Evolutionary conservation across 2,888 invertebrate species (phyloP).

Genomic region (Chymomyza amoena): DNA sequence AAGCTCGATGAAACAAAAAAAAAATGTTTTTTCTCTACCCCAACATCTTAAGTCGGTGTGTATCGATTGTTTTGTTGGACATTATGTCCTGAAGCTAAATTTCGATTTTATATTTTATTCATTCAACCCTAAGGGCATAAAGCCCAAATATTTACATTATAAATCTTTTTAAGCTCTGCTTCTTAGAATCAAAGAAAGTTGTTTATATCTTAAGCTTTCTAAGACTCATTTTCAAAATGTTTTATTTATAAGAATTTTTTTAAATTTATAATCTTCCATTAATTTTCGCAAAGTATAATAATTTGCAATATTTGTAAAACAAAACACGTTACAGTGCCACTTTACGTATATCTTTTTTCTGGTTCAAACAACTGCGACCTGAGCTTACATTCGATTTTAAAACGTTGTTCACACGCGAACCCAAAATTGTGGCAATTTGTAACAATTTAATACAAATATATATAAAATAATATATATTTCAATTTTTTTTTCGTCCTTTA

Average conservation of each 20-base stretch:
- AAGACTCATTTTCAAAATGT: not conserved
- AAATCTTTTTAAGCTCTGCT: too few relatives aligned
- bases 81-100: too few relatives aligned
- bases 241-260: not conserved
- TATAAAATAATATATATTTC: constrained; percentile 6
- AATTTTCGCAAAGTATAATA: not conserved
- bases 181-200: not conserved
- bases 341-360: not conserved
- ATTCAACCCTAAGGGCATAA: too few relatives aligned
- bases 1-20: too few relatives aligned
- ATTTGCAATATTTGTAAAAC: not conserved
- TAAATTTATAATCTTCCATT: not conserved
- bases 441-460: constrained; percentile 42
- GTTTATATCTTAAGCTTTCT: not conserved
- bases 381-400: not conserved
- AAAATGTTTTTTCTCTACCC: too few relatives aligned
- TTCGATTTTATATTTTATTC: too few relatives aligned
- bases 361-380: not conserved
- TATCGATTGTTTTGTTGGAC: too few relatives aligned
- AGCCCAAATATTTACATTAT: too few relatives aligned
- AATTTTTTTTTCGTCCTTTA: constrained; percentile 16
- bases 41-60: too few relatives aligned
- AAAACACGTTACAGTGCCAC: constrained; percentile 26
- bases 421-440: constrained; percentile 29
- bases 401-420: not conserved